Evolutionary conservation across 2,797 vertebrate genomes (phyloP).

Genomic region (Argentina silus): DNA sequence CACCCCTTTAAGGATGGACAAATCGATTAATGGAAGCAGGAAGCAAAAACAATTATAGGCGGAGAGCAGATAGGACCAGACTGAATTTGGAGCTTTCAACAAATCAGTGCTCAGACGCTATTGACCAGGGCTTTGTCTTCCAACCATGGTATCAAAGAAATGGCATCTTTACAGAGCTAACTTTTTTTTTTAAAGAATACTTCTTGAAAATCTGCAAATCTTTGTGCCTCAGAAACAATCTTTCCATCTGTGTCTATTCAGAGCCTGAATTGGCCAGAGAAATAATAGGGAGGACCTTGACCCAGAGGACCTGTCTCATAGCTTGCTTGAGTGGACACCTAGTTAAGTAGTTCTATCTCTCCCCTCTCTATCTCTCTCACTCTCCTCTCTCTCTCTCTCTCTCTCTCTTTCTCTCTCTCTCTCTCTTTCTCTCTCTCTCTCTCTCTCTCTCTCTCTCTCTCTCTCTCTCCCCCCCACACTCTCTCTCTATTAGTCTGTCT

Average conservation of each 20-base stretch:
- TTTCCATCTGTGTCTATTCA: constrained; percentile 24
- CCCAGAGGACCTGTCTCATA: constrained; percentile 13
- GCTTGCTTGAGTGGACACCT: constrained; percentile 22
- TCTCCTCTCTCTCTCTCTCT: neutral
- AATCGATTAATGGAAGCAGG: constrained; percentile 58
- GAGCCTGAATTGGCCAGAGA: constrained; percentile 10
- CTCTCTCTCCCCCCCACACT: constrained; percentile 30
- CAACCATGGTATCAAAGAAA: neutral
- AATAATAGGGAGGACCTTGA: constrained; percentile 34
- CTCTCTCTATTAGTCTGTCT: neutral
- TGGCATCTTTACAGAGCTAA: neutral
- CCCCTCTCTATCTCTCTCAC: neutral
- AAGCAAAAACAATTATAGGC: constrained; percentile 51
- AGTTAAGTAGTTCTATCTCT: neutral
- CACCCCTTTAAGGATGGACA: constrained; percentile 45
- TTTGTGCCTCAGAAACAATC: too few species aligned
- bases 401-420: neutral
- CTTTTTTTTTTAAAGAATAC: too few species aligned
- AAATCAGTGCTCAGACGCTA: neutral
- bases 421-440: constrained; percentile 16
- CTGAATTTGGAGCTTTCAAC: neutral
- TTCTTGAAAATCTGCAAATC: too few species aligned
- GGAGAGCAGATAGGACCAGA: neutral
- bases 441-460: constrained; percentile 42
- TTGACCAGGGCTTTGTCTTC: neutral